phyloP scores from a whole-genome alignment of 2,113 vertebrate genomes.

The Poeciliopsis retropinna region DNA sequence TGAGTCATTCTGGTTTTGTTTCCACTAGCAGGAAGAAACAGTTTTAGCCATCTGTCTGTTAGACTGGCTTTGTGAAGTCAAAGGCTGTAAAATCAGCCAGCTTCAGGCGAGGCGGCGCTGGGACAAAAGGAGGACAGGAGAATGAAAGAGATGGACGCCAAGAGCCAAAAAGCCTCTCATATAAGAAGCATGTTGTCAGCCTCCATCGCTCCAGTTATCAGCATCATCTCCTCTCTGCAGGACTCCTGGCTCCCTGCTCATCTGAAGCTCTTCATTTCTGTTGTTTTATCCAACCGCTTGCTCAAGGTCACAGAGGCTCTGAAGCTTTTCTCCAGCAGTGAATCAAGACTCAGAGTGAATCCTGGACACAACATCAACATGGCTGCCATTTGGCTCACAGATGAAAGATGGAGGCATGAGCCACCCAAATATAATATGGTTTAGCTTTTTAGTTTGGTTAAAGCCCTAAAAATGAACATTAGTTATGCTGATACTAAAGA shows the following conservation, averaged over 20 bases:
- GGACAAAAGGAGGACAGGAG: conserved; percentile 9
- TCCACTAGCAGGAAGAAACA: background rate
- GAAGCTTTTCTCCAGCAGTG: background rate
- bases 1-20: background rate
- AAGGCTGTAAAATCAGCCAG: background rate
- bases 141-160: conserved; percentile 20
- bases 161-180: conserved; percentile 29
- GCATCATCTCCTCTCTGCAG: background rate
- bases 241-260: no score
- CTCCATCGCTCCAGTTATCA: background rate
- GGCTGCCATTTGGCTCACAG: no score
- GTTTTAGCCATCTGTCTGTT: background rate
- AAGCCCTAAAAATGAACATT: no score
- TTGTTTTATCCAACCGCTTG: background rate
- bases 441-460: no score
- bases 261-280: background rate
- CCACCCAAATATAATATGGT: no score
- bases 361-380: no score
- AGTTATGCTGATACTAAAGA: no score
- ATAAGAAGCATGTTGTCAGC: conserved; percentile 13
- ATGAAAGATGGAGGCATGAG: no score
- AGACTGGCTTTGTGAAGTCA: conserved; percentile 10
- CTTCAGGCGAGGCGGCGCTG: conserved; percentile 6
- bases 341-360: background rate
- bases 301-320: background rate